These are phyloP conservation scores for Labeo catla DNA, from an alignment of 2,113 vertebrate genomes.

Conservation along the genomic window DNA sequence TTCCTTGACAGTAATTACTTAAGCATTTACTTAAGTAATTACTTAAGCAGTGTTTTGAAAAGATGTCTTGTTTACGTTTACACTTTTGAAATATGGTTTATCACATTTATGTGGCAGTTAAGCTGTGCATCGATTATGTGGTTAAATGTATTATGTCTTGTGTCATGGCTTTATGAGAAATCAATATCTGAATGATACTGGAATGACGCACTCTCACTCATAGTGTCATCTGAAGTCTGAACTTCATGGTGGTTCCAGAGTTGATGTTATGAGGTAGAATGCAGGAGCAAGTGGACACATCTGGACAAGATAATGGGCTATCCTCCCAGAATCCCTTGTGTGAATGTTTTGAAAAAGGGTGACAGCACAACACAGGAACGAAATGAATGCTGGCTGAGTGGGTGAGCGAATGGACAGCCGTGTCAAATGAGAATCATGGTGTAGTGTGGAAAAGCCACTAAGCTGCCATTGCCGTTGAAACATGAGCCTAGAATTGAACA, in stretches of 20 bases:
- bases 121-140: not conserved
- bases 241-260: conserved; percentile 18
- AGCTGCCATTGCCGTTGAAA: conserved; percentile 13
- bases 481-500: conserved; percentile 8
- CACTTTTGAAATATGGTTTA: not conserved
- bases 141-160: not conserved
- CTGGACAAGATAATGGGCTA: conserved; percentile 38
- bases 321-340: conserved; percentile 31
- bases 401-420: conserved; percentile 27
- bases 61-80: not conserved
- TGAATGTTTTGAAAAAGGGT: conserved; percentile 21
- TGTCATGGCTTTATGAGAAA: not conserved
- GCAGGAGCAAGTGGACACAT: conserved; percentile 32
- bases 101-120: not conserved
- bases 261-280: conserved; percentile 3
- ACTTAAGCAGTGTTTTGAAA: not conserved
- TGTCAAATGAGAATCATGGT: conserved; percentile 39
- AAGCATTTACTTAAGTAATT: not conserved
- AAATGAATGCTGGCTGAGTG: conserved; percentile 37
- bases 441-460: conserved; percentile 9
- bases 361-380: conserved; percentile 28
- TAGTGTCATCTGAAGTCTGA: too few species aligned
- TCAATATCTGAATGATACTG: not conserved
- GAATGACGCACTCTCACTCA: not conserved
- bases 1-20: not conserved